A percentile compares a stretch with the other conserved stretches of the same genome.
These are phyloP conservation scores for Caenorhabditis sp. DNA, from an alignment of 2,888 invertebrate species.

Conservation along the genomic window DNA sequence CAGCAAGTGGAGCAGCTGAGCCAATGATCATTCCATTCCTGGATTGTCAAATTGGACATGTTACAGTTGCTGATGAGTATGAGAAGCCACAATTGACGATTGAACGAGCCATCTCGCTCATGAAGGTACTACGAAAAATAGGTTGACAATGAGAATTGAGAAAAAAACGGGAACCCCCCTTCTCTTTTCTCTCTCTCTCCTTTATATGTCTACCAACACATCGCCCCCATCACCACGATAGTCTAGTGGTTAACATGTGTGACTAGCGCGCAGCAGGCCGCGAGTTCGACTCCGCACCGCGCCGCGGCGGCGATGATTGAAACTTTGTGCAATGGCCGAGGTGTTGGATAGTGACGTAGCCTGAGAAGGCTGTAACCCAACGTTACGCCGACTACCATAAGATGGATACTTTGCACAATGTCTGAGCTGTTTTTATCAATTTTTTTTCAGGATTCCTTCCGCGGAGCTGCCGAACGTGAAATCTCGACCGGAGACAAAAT, in stretches of 20 bases:
- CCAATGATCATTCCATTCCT: slow-evolving; percentile 87
- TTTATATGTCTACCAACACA: too few relatives aligned
- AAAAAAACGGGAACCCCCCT: too few relatives aligned
- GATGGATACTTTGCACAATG: not conserved
- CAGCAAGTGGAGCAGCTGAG: slow-evolving; percentile 87
- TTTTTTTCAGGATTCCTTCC: slow-evolving; percentile 83
- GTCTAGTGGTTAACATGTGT: not conserved
- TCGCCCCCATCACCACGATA: not conserved
- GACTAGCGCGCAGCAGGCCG: not conserved
- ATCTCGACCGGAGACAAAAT: slow-evolving; percentile 82
- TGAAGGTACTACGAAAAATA: slow-evolving; percentile 74
- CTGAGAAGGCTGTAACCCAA: not conserved
- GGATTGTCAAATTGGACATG: slow-evolving; percentile 81
- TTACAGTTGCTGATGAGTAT: slow-evolving; percentile 80
- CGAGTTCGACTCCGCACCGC: not conserved
- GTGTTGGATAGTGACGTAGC: not conserved
- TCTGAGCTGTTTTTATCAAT: slow-evolving; percentile 1
- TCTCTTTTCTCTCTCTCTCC: not conserved
- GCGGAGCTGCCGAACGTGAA: slow-evolving; percentile 95
- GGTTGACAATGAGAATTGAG: too few relatives aligned
- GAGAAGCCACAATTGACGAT: slow-evolving; percentile 76
- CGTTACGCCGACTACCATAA: not conserved
- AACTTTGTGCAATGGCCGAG: not conserved
- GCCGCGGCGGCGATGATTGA: not conserved
- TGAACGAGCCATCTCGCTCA: slow-evolving; percentile 83